These are phyloP conservation scores for Rhagium mordax DNA, from an alignment of 2,888 invertebrate genomes.

Conservation along the genomic window DNA sequence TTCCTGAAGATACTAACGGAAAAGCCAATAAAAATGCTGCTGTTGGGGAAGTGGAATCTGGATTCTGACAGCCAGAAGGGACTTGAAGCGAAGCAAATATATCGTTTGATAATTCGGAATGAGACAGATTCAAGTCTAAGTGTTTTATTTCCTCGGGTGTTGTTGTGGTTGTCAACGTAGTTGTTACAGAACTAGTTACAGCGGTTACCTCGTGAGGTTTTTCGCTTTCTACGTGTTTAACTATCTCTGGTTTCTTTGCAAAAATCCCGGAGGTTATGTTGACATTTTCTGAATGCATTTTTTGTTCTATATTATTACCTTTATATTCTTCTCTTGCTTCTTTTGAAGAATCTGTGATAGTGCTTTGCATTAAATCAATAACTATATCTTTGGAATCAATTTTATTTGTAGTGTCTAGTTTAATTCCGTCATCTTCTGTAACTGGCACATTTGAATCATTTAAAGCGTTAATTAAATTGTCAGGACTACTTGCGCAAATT, in stretches of 20 bases:
- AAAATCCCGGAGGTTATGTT: neutral
- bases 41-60: constrained; percentile 80
- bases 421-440: neutral
- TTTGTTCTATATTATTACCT: neutral
- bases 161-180: constrained; percentile 6
- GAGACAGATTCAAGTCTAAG: constrained; percentile 61
- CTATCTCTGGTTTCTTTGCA: neutral
- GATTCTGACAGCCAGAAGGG: constrained; percentile 72
- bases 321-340: neutral
- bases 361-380: neutral
- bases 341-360: neutral
- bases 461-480: constrained; percentile 1
- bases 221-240: neutral
- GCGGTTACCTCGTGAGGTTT: neutral
- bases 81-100: constrained; percentile 76
- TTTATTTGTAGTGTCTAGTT: neutral
- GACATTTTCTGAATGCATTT: neutral
- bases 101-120: constrained; percentile 75
- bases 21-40: constrained; percentile 85
- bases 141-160: constrained; percentile 47
- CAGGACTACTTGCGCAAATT: constrained; percentile 25
- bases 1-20: constrained; percentile 79
- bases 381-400: neutral
- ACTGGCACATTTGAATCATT: neutral
- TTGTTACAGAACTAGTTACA: neutral